Base-by-base conservation (phyloP, 2,888 invertebrate genomes). In the Formica aserva region DNA sequence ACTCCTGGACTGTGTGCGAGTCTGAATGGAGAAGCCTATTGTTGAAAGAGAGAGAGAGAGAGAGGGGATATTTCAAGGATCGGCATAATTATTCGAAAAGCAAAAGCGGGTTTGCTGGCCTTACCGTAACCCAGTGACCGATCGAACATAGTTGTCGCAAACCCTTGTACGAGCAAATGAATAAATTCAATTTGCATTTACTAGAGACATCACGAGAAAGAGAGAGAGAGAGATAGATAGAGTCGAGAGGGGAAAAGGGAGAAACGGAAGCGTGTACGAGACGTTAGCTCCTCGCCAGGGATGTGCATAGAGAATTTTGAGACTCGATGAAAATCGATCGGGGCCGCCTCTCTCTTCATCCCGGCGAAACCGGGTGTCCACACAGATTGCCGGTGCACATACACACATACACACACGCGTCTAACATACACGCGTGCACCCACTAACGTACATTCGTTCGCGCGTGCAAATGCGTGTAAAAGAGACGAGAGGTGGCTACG, bases 251-350 rank as follows among this genome's bases (percentile, higher is more conserved):
- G 11, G 3, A 41, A 3, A 41, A 29, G n/a, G 9, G 71, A 45
- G 11, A 62, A 38, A 52, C 22, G 41, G n/a, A 32, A 66, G 35
- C 35, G 22, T 74, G 74, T 84, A 71, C 65, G 78, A 87, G 84
- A 66, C 66, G 84, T 84, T 86, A 88, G 85, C 85, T 89, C 80
- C 69, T 80, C 82, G 67, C 55, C 80, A 83, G 86, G 45, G 83
- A 87, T 83, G 82, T 86, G 86, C 81, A 85, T 89, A 87, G 83
- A 86, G 86, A 87, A 87, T 86, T 89, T 90, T 88, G 88, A 89
- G 88, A 90, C 90, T 85, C 86, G 88, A 85, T 88, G 90, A 90
- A 89, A 90, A 90, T 90, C 90, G 90, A 90, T 90, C 88, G 86
- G 67, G 22, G 8, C 66, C 71, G 71, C 63, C 80, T 80, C 81